These are phyloP conservation scores for Antrozous pallidus DNA, from an alignment of 2,797 vertebrate genomes.

Conservation along the genomic window DNA sequence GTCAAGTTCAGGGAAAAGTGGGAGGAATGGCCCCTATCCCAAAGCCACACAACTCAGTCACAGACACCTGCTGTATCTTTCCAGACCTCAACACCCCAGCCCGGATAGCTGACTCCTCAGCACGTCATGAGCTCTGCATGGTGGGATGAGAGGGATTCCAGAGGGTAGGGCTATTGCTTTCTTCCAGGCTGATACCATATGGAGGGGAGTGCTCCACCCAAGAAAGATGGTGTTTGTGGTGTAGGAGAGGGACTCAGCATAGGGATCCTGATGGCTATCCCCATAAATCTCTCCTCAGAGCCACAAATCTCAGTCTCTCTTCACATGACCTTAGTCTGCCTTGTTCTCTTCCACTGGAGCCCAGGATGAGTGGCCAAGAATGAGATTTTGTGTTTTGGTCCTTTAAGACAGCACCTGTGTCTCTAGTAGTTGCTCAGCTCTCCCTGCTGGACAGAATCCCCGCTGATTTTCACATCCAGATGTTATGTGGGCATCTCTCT, in stretches of 20 bases:
- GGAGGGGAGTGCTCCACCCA: background rate
- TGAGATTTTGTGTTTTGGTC: background rate
- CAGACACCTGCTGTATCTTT: background rate
- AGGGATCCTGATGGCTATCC: background rate
- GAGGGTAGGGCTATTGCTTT: background rate
- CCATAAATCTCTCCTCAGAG: background rate
- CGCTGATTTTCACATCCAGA: no score
- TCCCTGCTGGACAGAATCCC: background rate
- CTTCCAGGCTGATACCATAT: background rate
- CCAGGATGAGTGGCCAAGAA: background rate
- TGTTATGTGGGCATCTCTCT: no score
- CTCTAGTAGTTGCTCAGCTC: background rate
- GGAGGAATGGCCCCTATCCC: background rate
- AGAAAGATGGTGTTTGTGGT: background rate
- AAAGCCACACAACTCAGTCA: background rate
- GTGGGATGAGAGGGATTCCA: background rate
- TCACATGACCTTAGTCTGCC: background rate
- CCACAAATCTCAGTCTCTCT: background rate
- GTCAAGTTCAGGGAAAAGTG: background rate
- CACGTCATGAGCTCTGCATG: background rate
- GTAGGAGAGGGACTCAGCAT: background rate
- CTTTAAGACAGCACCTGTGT: background rate
- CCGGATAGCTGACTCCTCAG: background rate
- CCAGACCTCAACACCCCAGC: background rate
- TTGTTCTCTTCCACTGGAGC: background rate